Base-by-base conservation (phyloP, 30 jellyfish, hydroid and myxozoan species). In the Sanderia malayensis region DNA sequence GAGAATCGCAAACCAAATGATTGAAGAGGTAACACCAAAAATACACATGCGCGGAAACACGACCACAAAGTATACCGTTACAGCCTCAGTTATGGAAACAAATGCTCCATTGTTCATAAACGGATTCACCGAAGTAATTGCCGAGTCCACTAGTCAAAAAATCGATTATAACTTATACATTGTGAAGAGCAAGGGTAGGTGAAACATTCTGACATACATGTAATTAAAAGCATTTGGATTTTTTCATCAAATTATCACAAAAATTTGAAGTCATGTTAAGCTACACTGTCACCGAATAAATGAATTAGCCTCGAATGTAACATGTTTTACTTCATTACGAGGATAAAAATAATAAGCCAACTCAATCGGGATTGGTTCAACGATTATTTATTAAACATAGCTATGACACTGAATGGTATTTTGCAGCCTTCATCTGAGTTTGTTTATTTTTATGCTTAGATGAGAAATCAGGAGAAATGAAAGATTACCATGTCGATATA, bases 391-490 rank as follows among this genome's bases (percentile, higher is more conserved):
- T n/a, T n/a, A n/a, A n/a, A n/a, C n/a, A n/a, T n/a, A n/a, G n/a
- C n/a, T n/a, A n/a, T n/a, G n/a, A n/a, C n/a, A n/a, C n/a, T n/a
- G n/a, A n/a, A n/a, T n/a, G n/a, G n/a, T n/a, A n/a, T n/a, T n/a
- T n/a, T n/a, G n/a, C n/a, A n/a, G n/a, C n/a, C n/a, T n/a, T n/a
- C n/a, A n/a, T n/a, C n/a, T n/a, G n/a, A n/a, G n/a, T 60, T 9
- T 25, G 20, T 29, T 7, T 4, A 52, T 68, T 20, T 25, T 28
- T 63, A 63, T 22, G 0, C 59, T 9, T 30, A 79, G 96, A 87
- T 19, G 94, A 87, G 32, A 61, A 80, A 4, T 80, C 86, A 26
- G 95, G 96, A 22, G 98, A 92, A 29, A 66, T 71, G 78, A 73
- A 79, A 60, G 80, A 76, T 13, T 92, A 52, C 73, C 85, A 82